Base-by-base conservation (phyloP, 2,888 invertebrate genomes). In the Stegana nigrithorax region DNA sequence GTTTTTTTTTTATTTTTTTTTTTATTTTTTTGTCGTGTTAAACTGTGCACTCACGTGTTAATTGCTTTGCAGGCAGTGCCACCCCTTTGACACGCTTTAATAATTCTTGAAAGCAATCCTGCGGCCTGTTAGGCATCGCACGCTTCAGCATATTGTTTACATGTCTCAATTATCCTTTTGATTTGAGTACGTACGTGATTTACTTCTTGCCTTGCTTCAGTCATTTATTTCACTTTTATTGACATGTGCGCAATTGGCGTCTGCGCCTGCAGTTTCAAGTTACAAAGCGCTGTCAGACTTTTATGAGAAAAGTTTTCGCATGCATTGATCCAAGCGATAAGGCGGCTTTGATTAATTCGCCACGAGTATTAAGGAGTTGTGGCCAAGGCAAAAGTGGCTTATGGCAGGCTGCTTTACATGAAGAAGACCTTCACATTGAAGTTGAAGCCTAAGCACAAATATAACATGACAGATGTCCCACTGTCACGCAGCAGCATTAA, bases 111-210 rank as follows among this genome's bases (percentile, higher is more conserved):
- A n/a, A n/a, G n/a, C n/a, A n/a, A n/a, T n/a, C n/a, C n/a, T n/a
- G n/a, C 23, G 36, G 23, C 23, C 21, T 19, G n/a, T 63, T 68
- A 66, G 66, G 51, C 51, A 27, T 64, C 63, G 39, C 39, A 67
- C 72, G 70, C 73, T 76, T 70, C 71, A 68, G 73, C 67, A 72
- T 79, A 79, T 78, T 78, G 73, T 80, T 72, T 73, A 72, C 73
- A 71, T 67, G 72, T 76, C 80, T 76, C 75, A 76, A 78, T 80
- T 80, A 73, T 76, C 69, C 73, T 72, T 76, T 75, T 71, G 69
- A 67, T 70, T 69, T 58, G 42, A 57, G 14, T 21, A 53, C 53
- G 53, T 53, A 21, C 53, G 14, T 10, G 21, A 14, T 32, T 32
- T 4, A 14, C 17, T 47, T 47, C 10, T 23, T 23, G 10, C 8